Evolutionary conservation across 23 tunicate genomes (phyloP).

Genomic region (Styela clava): DNA sequence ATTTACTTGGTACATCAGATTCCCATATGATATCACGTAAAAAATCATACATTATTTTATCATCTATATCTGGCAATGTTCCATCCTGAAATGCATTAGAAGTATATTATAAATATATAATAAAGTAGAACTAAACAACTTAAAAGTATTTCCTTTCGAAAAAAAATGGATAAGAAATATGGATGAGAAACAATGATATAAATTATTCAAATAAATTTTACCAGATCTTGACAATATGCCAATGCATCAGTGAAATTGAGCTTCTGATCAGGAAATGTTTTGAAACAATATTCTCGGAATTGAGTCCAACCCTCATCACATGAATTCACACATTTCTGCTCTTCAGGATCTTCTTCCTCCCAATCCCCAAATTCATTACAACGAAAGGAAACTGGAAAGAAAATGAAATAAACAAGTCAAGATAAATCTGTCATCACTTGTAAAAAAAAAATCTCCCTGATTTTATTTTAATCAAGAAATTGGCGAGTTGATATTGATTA

Average conservation of each 20-base stretch:
- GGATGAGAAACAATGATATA: too few relatives aligned
- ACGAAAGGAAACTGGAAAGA: slow-evolving; percentile 36
- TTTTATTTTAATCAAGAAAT: too few relatives aligned
- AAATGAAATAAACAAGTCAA: too few relatives aligned
- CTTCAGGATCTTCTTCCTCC: slow-evolving; percentile 30
- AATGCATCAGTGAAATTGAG: not conserved
- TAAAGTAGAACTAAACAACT: too few relatives aligned
- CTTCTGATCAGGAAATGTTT: not conserved
- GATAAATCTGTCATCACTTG: not conserved
- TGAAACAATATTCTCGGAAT: slow-evolving; percentile 48
- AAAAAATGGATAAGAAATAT: too few relatives aligned
- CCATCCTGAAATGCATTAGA: slow-evolving; percentile 33
- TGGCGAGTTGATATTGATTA: too few relatives aligned
- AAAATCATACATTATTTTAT: slow-evolving; percentile 54
- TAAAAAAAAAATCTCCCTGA: not conserved
- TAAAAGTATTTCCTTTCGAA: too few relatives aligned
- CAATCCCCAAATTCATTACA: slow-evolving; percentile 75
- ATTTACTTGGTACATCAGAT: slow-evolving; percentile 19
- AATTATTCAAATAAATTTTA: too few relatives aligned
- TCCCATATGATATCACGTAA: slow-evolving; percentile 24
- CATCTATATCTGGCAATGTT: slow-evolving; percentile 66
- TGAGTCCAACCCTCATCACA: slow-evolving; percentile 61
- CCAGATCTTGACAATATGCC: not conserved
- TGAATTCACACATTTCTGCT: slow-evolving; percentile 26
- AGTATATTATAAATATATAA: slow-evolving; percentile 4